Percentiles rank a stretch among this genome's conserved stretches.
These are phyloP conservation scores for Leptopilina boulardi DNA, from an alignment of 1,140 invertebrate genomes.

Conservation along the genomic window DNA sequence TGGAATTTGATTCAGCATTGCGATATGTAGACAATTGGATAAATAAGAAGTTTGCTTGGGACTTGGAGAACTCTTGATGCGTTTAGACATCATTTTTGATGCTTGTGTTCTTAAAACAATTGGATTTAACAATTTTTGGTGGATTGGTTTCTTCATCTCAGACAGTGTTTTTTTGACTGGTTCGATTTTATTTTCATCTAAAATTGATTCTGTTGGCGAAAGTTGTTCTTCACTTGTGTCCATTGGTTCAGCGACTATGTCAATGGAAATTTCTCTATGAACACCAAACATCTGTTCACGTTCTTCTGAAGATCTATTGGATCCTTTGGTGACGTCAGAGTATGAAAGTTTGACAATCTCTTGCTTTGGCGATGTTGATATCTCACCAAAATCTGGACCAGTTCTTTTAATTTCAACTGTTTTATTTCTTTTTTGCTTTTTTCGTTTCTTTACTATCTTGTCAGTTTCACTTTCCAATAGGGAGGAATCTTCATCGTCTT, in stretches of 20 bases:
- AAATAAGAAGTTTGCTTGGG: conserved; percentile 74
- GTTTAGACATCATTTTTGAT: conserved; percentile 73
- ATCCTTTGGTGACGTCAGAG: conserved; percentile 54
- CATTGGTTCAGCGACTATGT: conserved; percentile 59
- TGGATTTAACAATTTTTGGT: conserved; percentile 59
- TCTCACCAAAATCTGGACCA: background rate
- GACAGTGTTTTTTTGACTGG: conserved; percentile 51
- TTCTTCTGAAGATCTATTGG: conserved; percentile 32
- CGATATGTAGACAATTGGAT: conserved; percentile 79
- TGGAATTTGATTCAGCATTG: conserved; percentile 76
- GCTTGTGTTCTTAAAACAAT: conserved; percentile 65
- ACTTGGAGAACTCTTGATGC: conserved; percentile 77
- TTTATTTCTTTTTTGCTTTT: conserved; percentile 59
- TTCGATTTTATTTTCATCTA: conserved; percentile 50
- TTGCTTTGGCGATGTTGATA: conserved; percentile 35
- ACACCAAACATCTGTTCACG: conserved; percentile 21
- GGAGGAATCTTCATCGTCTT: background rate
- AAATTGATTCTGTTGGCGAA: conserved; percentile 60
- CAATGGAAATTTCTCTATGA: conserved; percentile 47
- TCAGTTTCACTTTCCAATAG: conserved; percentile 30
- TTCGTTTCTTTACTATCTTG: conserved; percentile 46
- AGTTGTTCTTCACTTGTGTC: conserved; percentile 63
- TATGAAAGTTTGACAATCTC: conserved; percentile 54
- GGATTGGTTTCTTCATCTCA: conserved; percentile 37
- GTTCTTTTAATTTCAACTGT: conserved; percentile 46